Evolutionary conservation across 2,797 vertebrate genomes (phyloP).

Genomic region (Diglossa cyanea): DNA sequence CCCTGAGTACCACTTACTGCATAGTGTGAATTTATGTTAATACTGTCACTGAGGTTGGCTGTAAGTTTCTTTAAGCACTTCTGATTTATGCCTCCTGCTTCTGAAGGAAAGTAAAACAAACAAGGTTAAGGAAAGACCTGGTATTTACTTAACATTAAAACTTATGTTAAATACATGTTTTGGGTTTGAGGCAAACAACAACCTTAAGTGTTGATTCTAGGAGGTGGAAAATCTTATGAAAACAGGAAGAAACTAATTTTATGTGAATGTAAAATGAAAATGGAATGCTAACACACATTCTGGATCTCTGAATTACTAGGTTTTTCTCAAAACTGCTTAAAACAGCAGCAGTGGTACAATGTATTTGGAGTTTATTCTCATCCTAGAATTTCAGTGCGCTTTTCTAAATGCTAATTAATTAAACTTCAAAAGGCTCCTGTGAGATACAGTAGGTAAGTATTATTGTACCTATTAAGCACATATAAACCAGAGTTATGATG

Average conservation of each 20-base stretch:
- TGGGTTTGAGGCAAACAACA: neutral
- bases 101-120: neutral
- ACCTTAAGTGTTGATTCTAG: neutral
- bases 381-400: neutral
- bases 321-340: conserved; percentile 20
- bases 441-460: conserved; percentile 54
- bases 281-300: neutral
- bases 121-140: neutral
- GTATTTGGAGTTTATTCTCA: neutral
- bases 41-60: neutral
- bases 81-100: neutral
- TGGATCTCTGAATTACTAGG: neutral
- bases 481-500: conserved; percentile 46
- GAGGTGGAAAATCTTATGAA: neutral
- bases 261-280: neutral
- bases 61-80: neutral
- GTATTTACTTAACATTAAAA: neutral
- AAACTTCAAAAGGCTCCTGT: conserved; percentile 31
- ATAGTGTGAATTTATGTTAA: neutral
- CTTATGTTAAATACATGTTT: neutral
- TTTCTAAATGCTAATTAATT: conserved; percentile 60
- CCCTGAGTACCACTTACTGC: neutral
- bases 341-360: neutral
- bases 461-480: conserved; percentile 59
- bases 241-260: neutral